phyloP scores from a whole-genome alignment of 2,113 vertebrate genomes.

The Gobio gobio region DNA sequence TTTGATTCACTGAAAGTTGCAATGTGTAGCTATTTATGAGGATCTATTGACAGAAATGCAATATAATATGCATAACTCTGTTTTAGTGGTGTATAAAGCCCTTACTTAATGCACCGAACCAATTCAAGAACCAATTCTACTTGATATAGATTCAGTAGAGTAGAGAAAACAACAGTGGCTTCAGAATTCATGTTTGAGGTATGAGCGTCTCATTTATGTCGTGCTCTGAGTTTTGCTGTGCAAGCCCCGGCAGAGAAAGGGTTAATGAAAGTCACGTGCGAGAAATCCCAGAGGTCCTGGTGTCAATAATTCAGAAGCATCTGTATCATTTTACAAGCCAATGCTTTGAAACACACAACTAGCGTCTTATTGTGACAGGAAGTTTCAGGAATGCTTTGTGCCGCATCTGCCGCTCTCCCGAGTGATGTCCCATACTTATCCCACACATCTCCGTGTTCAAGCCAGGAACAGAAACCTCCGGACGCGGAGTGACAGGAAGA shows the following conservation, averaged over 20 bases:
- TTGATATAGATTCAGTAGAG: neutral
- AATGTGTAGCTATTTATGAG: no score
- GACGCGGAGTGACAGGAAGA: slow-evolving; percentile 1
- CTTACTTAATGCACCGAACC: no score
- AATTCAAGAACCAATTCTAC: neutral
- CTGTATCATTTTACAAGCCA: slow-evolving; percentile 38
- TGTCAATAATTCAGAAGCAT: slow-evolving; percentile 52
- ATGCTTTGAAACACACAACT: slow-evolving; percentile 10
- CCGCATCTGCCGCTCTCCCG: neutral
- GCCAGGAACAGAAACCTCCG: slow-evolving; percentile 7
- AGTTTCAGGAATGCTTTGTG: slow-evolving; percentile 42
- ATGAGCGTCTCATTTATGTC: neutral
- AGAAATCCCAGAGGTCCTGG: slow-evolving; percentile 29
- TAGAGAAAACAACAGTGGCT: neutral
- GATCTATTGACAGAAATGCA: no score
- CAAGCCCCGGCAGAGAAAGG: neutral
- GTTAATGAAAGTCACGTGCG: slow-evolving; percentile 24
- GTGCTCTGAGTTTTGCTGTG: neutral
- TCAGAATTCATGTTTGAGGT: neutral
- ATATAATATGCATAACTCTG: no score
- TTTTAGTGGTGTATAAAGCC: no score
- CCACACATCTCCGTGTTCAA: slow-evolving; percentile 1
- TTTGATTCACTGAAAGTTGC: no score
- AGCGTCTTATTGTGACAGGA: slow-evolving; percentile 43
- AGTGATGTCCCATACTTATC: neutral